Conservation (phyloP, 2,888 invertebrate species). For the Apamea crenata region DNA sequence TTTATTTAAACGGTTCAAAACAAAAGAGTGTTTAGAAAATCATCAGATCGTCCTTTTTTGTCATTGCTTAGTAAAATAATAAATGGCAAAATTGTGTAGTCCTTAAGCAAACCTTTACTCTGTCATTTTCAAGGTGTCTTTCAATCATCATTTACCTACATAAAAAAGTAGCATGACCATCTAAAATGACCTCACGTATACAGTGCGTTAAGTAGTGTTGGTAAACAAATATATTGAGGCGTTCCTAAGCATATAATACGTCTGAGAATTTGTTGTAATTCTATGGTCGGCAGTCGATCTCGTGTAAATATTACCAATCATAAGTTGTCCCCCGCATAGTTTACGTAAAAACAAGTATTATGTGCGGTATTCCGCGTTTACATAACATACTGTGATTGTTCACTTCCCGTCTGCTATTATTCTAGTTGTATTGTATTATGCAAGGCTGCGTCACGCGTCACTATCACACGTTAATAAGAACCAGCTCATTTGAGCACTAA, state of each 20-base stretch:
- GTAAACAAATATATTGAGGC: constrained; percentile 29
- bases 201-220: constrained; percentile 16
- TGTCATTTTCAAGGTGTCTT: constrained; percentile 41
- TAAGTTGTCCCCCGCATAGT: constrained; percentile 23
- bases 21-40: neutral
- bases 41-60: neutral
- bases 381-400: constrained; percentile 67
- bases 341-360: constrained; percentile 61
- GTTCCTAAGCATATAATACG: neutral
- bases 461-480: constrained; percentile 55
- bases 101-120: constrained; percentile 19
- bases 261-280: constrained; percentile 31
- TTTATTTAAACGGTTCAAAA: neutral
- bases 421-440: constrained; percentile 66
- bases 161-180: constrained; percentile 23
- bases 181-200: constrained; percentile 9
- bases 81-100: constrained; percentile 8
- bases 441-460: constrained; percentile 52
- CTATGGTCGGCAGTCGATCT: constrained; percentile 12
- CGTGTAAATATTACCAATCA: constrained; percentile 34
- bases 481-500: constrained; percentile 61
- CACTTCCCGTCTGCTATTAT: constrained; percentile 67
- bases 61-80: constrained; percentile 1
- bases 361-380: constrained; percentile 64
- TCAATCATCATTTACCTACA: constrained; percentile 25